These are phyloP conservation scores for Elaphurus davidianus DNA, from an alignment of 2,113 vertebrate species.

Conservation along the genomic window DNA sequence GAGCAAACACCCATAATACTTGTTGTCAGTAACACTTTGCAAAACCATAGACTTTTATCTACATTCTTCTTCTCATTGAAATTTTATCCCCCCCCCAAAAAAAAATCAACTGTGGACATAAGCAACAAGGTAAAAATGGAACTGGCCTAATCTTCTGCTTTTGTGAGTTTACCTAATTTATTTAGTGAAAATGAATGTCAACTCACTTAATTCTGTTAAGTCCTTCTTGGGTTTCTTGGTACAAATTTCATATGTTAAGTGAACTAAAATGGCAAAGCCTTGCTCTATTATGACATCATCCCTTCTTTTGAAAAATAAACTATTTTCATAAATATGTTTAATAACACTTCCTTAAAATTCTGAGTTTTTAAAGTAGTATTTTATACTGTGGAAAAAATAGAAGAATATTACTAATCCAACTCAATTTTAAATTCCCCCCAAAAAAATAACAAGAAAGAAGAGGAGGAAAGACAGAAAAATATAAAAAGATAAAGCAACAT, in stretches of 20 bases:
- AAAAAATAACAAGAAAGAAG: background rate
- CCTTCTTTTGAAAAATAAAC: background rate
- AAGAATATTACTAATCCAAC: background rate
- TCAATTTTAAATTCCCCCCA: background rate
- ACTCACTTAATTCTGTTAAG: background rate
- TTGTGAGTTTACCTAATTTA: background rate
- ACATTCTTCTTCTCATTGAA: background rate
- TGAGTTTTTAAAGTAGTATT: background rate
- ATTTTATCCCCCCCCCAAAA: background rate
- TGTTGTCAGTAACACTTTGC: background rate
- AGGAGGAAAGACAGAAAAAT: background rate
- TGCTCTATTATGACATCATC: background rate
- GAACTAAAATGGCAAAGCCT: background rate
- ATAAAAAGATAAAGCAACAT: background rate
- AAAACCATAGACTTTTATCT: background rate
- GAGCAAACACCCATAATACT: background rate
- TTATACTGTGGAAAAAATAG: background rate
- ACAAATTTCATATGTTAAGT: background rate
- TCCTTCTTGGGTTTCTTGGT: background rate
- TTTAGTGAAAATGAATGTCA: background rate
- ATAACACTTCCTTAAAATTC: background rate
- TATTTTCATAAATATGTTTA: background rate
- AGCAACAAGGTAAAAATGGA: background rate
- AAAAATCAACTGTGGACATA: background rate
- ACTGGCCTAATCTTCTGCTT: background rate